Evolutionary conservation across 2,113 vertebrate species (phyloP), one percentile per base, ranked within the genome.

Genomic region (Heteronetta atricapilla): DNA sequence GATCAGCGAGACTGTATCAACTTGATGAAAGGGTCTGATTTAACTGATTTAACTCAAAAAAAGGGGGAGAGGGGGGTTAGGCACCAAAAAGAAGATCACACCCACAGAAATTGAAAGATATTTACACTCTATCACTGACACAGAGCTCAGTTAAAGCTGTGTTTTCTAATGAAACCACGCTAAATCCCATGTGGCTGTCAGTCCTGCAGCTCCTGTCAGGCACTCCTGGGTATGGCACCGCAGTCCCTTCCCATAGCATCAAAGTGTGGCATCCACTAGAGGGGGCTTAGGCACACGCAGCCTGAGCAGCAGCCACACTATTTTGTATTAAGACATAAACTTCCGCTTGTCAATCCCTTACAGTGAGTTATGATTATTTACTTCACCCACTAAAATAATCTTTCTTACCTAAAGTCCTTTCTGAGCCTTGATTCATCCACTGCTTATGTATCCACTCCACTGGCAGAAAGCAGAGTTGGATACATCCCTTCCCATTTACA

Each of bases 141-240:
- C 14, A 42, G 42, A 40, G 21, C 56, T 75, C 15, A 33, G 52
- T 46, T 58, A 52, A 72, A 44, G 18, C 12, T 34, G 25, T 70
- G 25, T 28, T 66, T 78, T 36, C 55, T 48, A n/a, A 16, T 48
- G n/a, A 34, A 76, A 68, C n/a, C n/a, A 58, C 69, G 13, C 33
- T 73, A 36, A 88, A 26, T 19, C 38, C 16, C 2, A 7, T 12
- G 26, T 10, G 59, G 48, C 34, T 56, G 34, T 31, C 60, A 77
- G 64, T 29, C 58, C 66, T 1, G 1, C 13, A 38, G 29, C 12
- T 66, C 21, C 36, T 11, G 33, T 25, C 31, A 36, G 31, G 38
- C 22, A 3, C 3, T 8, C 1, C 14, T 53, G n/a, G 29, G 16
- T 15, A 7, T 36, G 13, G 64, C 53, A 31, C 0, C 13, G 26